Evolutionary conservation across 2,113 vertebrate species (phyloP), one percentile per base, ranked within the genome.

Genomic region (Elachura formosa): DNA sequence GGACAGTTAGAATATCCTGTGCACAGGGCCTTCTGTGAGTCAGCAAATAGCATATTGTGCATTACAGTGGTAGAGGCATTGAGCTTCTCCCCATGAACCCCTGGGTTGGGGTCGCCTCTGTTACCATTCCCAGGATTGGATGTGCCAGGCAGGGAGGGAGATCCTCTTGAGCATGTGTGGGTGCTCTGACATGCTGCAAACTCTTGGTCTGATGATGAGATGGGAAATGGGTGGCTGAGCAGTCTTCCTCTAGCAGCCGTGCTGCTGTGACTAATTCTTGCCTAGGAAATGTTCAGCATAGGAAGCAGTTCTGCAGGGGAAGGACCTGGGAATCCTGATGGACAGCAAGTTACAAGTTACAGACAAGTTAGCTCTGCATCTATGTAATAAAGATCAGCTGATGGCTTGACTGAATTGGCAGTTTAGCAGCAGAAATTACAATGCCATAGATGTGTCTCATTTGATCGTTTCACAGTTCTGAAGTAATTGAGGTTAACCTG

Each of bases 341-440:
- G 18, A 34, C 18, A 68, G 3, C 0, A 34, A 22, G 10, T 68
- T 78, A 3, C 0, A 34, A 22, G 10, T 68, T 78, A 41, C 4
- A 2, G 40, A 13, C 10, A 29, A 54, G 31, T 79, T 72, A 67
- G 23, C 43, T 67, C n/a, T 72, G 20, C 1, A 4, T 34, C 21
- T 1, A 0, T 83, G 33, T 67, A 18, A 11, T 58, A 31, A 58
- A 71, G 9, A 16, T 62, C 41, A 79, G 2, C 43, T 58, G 56
- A 8, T 84, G 36, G 36, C 41, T 83, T 40, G 15, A 28, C 19
- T 82, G 41, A 90, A 34, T 69, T 69, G 78, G 8, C 4, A 3
- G 28, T 52, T 52, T 52, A 34, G 36, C 20, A 58, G 29, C 23
- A 73, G 63, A 29, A 36, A n/a, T 22, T 72, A 71, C 12, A 20